Evolutionary conservation across 37 sponge, comb jelly and placozoan genomes (phyloP).

Genomic region (Tethya wilhelma): DNA sequence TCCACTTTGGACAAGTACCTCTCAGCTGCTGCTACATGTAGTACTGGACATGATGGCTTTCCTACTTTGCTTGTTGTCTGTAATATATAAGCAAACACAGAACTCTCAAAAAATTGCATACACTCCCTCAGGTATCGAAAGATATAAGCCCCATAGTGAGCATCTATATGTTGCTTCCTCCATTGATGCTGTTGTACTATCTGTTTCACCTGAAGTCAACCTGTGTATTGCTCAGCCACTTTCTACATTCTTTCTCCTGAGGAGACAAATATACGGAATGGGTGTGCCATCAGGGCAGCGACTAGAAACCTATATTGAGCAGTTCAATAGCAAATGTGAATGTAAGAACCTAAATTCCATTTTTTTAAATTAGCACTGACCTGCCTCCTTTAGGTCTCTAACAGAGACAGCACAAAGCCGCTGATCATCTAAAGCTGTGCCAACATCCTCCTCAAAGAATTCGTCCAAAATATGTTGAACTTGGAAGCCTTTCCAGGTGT

Average conservation of each 20-base stretch:
- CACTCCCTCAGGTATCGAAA: conserved; percentile 33
- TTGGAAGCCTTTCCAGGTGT: background rate
- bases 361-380: background rate
- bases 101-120: background rate
- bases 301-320: too few species aligned
- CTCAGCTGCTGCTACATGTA: conserved; percentile 31
- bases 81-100: conserved; percentile 10
- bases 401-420: conserved; percentile 34
- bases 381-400: conserved; percentile 13
- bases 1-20: conserved; percentile 6
- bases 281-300: conserved; percentile 8
- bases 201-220: conserved; percentile 18
- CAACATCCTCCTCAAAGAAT: conserved; percentile 45
- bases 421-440: conserved; percentile 51
- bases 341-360: too few species aligned
- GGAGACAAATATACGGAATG: conserved; percentile 13
- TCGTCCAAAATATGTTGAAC: background rate
- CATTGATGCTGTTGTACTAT: conserved; percentile 37
- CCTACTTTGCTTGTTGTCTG: conserved; percentile 61
- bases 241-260: background rate
- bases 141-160: conserved; percentile 29
- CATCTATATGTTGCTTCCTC: conserved; percentile 28
- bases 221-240: conserved; percentile 25
- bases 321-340: too few species aligned
- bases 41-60: conserved; percentile 57